These are phyloP conservation scores for Calameuta filiformis DNA, from an alignment of 2,888 invertebrate genomes.

Conservation along the genomic window DNA sequence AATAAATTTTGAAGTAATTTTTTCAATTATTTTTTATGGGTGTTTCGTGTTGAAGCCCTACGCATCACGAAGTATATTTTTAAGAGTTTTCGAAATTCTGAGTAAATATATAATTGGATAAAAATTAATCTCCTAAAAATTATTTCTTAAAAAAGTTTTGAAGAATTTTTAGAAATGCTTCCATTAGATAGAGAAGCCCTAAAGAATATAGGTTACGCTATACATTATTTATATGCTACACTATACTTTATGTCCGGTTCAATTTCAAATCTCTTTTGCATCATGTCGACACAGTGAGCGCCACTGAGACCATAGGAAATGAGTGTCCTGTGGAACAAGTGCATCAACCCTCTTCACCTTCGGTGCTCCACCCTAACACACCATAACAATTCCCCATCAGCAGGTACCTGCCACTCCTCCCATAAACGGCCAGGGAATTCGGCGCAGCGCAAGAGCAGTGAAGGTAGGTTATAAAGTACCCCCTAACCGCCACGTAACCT, in stretches of 20 bases:
- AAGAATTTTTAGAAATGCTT: neutral
- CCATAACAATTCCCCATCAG: slow-evolving; percentile 34
- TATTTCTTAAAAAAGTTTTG: neutral
- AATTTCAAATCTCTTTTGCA: neutral
- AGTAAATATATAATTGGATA: neutral
- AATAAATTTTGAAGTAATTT: neutral
- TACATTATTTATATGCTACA: neutral
- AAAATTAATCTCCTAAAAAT: neutral
- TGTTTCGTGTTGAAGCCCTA: neutral
- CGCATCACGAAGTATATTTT: neutral
- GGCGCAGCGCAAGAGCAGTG: neutral
- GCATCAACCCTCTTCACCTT: slow-evolving; percentile 41
- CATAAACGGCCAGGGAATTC: slow-evolving; percentile 6
- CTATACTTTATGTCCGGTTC: neutral
- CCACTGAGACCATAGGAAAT: slow-evolving; percentile 39
- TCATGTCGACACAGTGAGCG: slow-evolving; percentile 26
- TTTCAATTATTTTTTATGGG: neutral
- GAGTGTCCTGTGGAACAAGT: slow-evolving; percentile 45
- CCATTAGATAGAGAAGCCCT: neutral
- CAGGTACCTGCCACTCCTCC: slow-evolving; percentile 34
- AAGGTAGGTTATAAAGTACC: slow-evolving; percentile 1
- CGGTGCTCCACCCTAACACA: slow-evolving; percentile 10
- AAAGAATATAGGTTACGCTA: neutral
- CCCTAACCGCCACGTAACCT: slow-evolving; percentile 7
- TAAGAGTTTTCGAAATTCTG: neutral